Evolutionary conservation across 2,888 invertebrate genomes (phyloP), one percentile per base, ranked within the genome.

Genomic region (Furcula furcula): DNA sequence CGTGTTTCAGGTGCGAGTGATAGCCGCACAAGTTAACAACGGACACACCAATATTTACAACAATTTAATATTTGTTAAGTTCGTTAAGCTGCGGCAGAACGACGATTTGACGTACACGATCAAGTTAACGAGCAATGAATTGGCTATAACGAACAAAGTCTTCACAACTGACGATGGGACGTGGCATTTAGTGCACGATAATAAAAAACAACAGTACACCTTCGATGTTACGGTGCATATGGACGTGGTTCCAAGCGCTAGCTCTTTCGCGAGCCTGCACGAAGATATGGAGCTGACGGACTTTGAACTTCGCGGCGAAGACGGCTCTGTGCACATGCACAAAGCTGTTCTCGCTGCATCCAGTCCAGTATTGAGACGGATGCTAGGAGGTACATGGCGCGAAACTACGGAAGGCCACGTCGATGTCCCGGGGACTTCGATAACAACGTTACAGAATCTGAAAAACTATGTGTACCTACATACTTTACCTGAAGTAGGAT

Each of bases 391-490:
- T 2, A 46, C 55, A 0, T 76, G 79, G 79, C 58, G 67, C 1
- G 76, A 78, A 41, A 56, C 64, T 0, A 37, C 55, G 0, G 65
- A 73, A 19, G 70, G 74, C 0, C 54, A 58, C 18, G 64, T 74
- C 0, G 63, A 71, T 1, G 60, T 76, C 0, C 56, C 64, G 0
- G 65, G 66, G 4, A 71, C 66, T 0, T 63, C 73, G 0, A 48
- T 48, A n/a, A 14, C 20, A 7, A 72, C 76, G 0, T 36, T 78
- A 2, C 63, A 76, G 25, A 49, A 67, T 20, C 44, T 78, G 0
- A 78, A 78, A 38, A 50, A 61, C 40, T 78, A 73, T 39, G 45
- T 78, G 2, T 78, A 78, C 36, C 42, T 75, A 11, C 64, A 61
- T 5, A 34, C 11, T 7, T 4, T 34, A 7, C 31, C 39, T 2